Base-by-base conservation (phyloP, 2,888 invertebrate species). In the Hirtodrosophila trivittata region DNA sequence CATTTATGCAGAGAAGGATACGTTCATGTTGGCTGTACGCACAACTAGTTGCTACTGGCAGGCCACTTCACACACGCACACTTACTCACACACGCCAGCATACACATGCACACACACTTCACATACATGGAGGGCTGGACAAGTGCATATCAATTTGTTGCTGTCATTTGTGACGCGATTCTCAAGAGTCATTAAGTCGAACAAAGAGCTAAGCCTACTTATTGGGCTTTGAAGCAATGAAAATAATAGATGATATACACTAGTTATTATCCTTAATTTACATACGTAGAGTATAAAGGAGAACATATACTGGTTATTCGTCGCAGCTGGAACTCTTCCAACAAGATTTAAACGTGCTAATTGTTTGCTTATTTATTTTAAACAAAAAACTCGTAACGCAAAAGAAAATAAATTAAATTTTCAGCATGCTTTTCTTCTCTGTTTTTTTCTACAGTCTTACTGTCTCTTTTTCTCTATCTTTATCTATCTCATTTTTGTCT, bases 361-460 rank as follows among this genome's bases (percentile, higher is more conserved):
- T 82, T 77, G 75, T 77, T 66, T 60, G 64, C 73, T 69, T 82
- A 77, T 77, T 75, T 77, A 70, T 73, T 72, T 72, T 57, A 37
- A 58, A 45, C 33, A 37, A 58, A 75, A 75, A 47, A 47, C 42
- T 14, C 43, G 46, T 43, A 43, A 47, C 46, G 63, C 42, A 41
- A 52, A 54, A 54, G 43, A 57, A 80, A 75, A 62, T 56, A 69
- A 69, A 73, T 66, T 60, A 69, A 69, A 66, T 46, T 68, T 68
- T 49, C 51, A 57, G 32, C 63, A 49, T 21, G 18, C 16, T 14
- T 4, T 35, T 35, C 37, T 4, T 47, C 16, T 21, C 4, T 38
- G 16, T 33, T 13, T 26, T 10, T 32, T 1, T 28, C 14, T 21
- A 21, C 5, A 21, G 2, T 21, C 18, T 21, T 5, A 26, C 28